Conservation (phyloP, 2,888 invertebrate species). For the Idaea straminata region DNA sequence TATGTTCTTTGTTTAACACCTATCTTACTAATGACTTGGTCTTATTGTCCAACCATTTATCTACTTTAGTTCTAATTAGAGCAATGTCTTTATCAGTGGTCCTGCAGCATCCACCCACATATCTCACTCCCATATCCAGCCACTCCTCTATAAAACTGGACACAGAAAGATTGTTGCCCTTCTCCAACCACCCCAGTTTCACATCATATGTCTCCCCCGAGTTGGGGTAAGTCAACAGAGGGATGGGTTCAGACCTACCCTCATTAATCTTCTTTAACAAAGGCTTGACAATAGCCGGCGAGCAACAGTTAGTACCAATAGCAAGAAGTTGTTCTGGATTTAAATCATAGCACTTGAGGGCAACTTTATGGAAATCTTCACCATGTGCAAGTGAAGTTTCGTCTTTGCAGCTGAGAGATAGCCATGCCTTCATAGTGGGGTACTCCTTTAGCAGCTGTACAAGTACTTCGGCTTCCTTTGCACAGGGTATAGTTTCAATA, state of each 20-base stretch:
- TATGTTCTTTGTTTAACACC: not conserved
- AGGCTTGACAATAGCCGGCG: constrained; percentile 55
- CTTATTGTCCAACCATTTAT: constrained; percentile 40
- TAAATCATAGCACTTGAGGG: constrained; percentile 82
- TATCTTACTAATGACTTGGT: constrained; percentile 4
- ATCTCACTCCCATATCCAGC: constrained; percentile 88
- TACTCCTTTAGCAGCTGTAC: constrained; percentile 88
- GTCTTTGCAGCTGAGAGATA: constrained; percentile 90
- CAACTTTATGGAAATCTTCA: constrained; percentile 85
- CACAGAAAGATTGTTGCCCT: constrained; percentile 82
- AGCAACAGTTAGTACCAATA: constrained; percentile 92
- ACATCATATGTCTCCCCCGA: constrained; percentile 89
- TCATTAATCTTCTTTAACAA: constrained; percentile 58
- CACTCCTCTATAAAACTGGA: constrained; percentile 86
- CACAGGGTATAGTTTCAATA: constrained; percentile 94
- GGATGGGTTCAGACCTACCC: constrained; percentile 65
- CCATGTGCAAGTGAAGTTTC: constrained; percentile 84
- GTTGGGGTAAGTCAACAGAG: constrained; percentile 94
- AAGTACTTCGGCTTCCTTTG: constrained; percentile 89
- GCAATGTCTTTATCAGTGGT: constrained; percentile 88
- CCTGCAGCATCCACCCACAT: constrained; percentile 95
- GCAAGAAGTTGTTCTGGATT: constrained; percentile 85
- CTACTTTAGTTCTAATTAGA: constrained; percentile 70
- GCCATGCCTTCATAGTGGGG: constrained; percentile 90
- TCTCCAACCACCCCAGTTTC: constrained; percentile 82